These are phyloP conservation scores for Paragorgia papillata DNA, from an alignment of 92 coral and sea anemone species.

Conservation along the genomic window DNA sequence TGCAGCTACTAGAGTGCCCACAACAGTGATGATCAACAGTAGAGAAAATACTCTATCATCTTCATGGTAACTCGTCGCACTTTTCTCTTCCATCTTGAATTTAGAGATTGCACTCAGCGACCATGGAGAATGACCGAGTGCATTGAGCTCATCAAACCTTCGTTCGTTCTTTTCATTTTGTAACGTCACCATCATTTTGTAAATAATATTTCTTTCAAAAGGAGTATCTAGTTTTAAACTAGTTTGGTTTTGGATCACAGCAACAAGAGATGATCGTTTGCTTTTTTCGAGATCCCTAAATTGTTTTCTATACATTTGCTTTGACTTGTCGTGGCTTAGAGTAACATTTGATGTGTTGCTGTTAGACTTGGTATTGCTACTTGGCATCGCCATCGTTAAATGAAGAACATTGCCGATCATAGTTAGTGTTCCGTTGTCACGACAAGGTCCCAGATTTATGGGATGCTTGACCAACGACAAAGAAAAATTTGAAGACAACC, in stretches of 20 bases:
- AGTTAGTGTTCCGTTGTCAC: constrained; percentile 60
- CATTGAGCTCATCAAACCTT: constrained; percentile 73
- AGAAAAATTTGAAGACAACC: constrained; percentile 78
- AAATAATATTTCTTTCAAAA: neutral
- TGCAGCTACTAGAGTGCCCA: constrained; percentile 74
- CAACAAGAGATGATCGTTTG: no score
- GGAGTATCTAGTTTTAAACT: neutral
- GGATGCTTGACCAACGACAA: constrained; percentile 73
- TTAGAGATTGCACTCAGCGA: constrained; percentile 76
- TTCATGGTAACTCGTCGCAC: constrained; percentile 58
- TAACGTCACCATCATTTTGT: constrained; percentile 38
- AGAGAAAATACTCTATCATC: constrained; percentile 58
- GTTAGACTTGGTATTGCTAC: neutral
- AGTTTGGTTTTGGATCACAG: neutral
- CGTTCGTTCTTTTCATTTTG: constrained; percentile 63
- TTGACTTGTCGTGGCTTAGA: neutral
- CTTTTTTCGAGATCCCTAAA: neutral
- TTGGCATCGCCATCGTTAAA: neutral
- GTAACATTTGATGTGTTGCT: neutral
- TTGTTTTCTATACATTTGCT: neutral
- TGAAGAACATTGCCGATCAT: neutral
- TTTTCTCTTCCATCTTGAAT: constrained; percentile 57
- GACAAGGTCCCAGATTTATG: constrained; percentile 64
- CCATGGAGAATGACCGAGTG: constrained; percentile 91
- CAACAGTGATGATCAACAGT: constrained; percentile 76